Evolutionary conservation across 2,797 vertebrate species (phyloP).

Genomic region (Hyperoplus lanceolatus): DNA sequence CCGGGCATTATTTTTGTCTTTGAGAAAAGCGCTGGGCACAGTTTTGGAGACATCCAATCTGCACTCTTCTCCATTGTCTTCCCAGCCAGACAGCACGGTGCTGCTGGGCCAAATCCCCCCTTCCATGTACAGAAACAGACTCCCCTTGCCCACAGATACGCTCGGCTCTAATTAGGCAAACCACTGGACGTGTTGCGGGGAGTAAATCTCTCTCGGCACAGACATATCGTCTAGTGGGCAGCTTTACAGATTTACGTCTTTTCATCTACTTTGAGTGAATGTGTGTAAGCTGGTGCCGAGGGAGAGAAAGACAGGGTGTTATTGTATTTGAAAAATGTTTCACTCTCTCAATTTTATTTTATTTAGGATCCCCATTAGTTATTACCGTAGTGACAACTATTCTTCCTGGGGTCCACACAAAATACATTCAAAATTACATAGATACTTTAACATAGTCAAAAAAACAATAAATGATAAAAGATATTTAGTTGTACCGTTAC

Average conservation of each 20-base stretch:
- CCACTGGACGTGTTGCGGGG: constrained; percentile 66
- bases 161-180: constrained; percentile 75
- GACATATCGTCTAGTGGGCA: constrained; percentile 71
- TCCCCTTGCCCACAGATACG: constrained; percentile 63
- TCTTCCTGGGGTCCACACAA: no score
- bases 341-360: no score
- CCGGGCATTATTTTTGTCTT: constrained; percentile 65
- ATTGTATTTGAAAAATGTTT: constrained; percentile 12
- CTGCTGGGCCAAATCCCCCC: constrained; percentile 70
- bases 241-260: constrained; percentile 75
- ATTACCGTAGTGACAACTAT: no score
- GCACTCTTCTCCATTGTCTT: constrained; percentile 75
- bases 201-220: constrained; percentile 64
- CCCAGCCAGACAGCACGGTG: constrained; percentile 58
- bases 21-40: constrained; percentile 38
- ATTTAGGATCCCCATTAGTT: no score
- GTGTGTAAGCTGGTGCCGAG: constrained; percentile 54
- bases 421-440: no score
- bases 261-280: constrained; percentile 54
- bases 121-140: constrained; percentile 62
- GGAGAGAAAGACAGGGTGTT: constrained; percentile 44
- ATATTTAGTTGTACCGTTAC: no score
- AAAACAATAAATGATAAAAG: no score
- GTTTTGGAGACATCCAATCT: constrained; percentile 69
- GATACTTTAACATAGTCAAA: no score